These are phyloP conservation scores for Myxocyprinus asiaticus DNA, from an alignment of 2,113 vertebrate species.

Conservation along the genomic window DNA sequence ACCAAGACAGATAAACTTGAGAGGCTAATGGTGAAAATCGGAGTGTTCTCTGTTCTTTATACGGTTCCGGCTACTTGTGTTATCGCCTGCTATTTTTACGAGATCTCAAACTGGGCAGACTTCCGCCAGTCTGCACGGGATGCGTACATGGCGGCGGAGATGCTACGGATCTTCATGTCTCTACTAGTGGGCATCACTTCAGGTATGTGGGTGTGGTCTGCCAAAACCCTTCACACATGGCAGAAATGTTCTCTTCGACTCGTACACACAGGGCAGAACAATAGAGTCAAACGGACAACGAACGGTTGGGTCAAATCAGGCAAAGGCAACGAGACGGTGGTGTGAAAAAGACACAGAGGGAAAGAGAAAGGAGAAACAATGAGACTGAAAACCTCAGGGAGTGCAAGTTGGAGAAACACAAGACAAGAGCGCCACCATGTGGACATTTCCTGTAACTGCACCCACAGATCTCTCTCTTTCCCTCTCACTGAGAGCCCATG, in stretches of 20 bases:
- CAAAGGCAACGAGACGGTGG: constrained; percentile 94
- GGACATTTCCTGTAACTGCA: constrained; percentile 19
- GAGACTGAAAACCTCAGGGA: constrained; percentile 37
- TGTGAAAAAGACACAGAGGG: constrained; percentile 68
- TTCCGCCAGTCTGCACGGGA: constrained; percentile 85
- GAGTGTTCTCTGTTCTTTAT: constrained; percentile 98
- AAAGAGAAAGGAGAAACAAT: constrained; percentile 26
- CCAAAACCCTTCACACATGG: constrained; percentile 97
- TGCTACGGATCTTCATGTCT: constrained; percentile 98
- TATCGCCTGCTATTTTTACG: constrained; percentile 96
- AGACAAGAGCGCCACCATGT: constrained; percentile 21
- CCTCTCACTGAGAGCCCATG: constrained; percentile 45
- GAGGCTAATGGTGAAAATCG: constrained; percentile 97
- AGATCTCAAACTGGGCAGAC: constrained; percentile 92
- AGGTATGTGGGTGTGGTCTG: constrained; percentile 99
- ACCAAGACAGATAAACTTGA: constrained; percentile 98
- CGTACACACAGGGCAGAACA: constrained; percentile 84
- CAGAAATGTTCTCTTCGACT: constrained; percentile 90
- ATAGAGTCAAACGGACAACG: constrained; percentile 77
- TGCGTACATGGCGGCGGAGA: constrained; percentile 94
- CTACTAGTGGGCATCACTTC: constrained; percentile 96
- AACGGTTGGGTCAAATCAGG: constrained; percentile 91
- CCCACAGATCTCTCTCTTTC: constrained; percentile 43
- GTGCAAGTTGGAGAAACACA: background rate
- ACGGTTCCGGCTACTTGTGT: constrained; percentile 95